Base-by-base conservation (phyloP, 2,113 vertebrate species). In the Meleagris gallopavo region DNA sequence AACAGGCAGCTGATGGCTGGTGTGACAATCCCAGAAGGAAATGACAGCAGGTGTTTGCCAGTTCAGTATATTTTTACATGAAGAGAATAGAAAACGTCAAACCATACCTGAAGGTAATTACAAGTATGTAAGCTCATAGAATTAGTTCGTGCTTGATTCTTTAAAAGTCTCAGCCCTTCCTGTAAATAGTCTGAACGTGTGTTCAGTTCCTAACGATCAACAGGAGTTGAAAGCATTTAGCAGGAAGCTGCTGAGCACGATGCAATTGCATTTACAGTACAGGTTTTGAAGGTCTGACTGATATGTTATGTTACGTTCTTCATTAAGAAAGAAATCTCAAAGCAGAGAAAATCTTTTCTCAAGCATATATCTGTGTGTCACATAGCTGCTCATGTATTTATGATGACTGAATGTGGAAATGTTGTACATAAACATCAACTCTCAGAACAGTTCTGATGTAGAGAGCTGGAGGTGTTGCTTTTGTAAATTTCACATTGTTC, bases 371-470 rank as follows among this genome's bases (percentile, higher is more conserved):
- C 85, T 83, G 72, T 6, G 12, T 82, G 80, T 86, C 83, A 91
- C 29, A 0, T 38, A 93, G 52, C 69, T 60, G 57, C 54, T 95
- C 72, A 90, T 75, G 84, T 72, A 93, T 93, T 95, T 76, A 87
- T 24, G 74, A 57, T 75, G 89, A 80, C 6, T 80, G 74, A 95
- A 94, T 15, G 54, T 32, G 75, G 90, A 89, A 94, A 79, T n/a
- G 69, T 75, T 90, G 45, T 60, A 78, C 3, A 4, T 18, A 95
- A 95, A 79, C 88, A 82, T 83, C 90, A 96, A 34, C 83, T 81
- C 96, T 60, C 71, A 85, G 95, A 95, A 83, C 7, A 7, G 76
- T 83, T 90, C 62, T 96, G 93, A 96, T 95, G 96, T 90, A 90
- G 61, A 81, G 85, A 96, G 74, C 77, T 89, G 85, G 70, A 86